These are phyloP conservation scores for Steinernema feltiae DNA, from an alignment of 1,140 invertebrate species.

Conservation along the genomic window DNA sequence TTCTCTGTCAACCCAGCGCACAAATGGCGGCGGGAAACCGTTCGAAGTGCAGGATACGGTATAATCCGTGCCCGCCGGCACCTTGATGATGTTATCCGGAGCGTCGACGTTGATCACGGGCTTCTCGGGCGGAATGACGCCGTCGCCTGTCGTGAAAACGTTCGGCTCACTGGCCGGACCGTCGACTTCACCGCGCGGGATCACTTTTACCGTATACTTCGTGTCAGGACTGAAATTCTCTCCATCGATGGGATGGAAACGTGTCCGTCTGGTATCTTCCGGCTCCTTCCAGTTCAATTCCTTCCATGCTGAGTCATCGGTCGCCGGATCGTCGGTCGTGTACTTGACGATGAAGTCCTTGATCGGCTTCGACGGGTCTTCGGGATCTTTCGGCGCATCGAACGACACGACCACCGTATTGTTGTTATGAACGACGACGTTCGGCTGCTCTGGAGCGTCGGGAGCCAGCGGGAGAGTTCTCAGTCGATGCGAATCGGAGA, in stretches of 20 bases:
- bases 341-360: slow-evolving; percentile 51
- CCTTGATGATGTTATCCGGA: slow-evolving; percentile 48
- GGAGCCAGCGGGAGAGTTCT: slow-evolving; percentile 45
- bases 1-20: slow-evolving; percentile 51
- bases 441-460: slow-evolving; percentile 20
- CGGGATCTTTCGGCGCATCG: slow-evolving; percentile 49
- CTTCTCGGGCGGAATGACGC: slow-evolving; percentile 52
- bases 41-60: slow-evolving; percentile 51
- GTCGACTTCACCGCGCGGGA: slow-evolving; percentile 51
- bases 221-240: slow-evolving; percentile 57
- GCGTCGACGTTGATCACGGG: slow-evolving; percentile 54
- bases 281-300: slow-evolving; percentile 44
- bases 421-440: slow-evolving; percentile 46
- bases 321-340: slow-evolving; percentile 48
- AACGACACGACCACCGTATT: slow-evolving; percentile 52
- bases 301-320: slow-evolving; percentile 52
- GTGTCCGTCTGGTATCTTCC: slow-evolving; percentile 33
- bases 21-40: slow-evolving; percentile 47
- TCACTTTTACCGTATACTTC: slow-evolving; percentile 50
- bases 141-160: slow-evolving; percentile 43
- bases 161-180: slow-evolving; percentile 42
- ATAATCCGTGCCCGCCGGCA: slow-evolving; percentile 56
- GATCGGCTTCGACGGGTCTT: slow-evolving; percentile 50
- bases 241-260: slow-evolving; percentile 46
- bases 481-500: slow-evolving; percentile 43